Evolutionary conservation across 2,113 vertebrate genomes (phyloP).

Genomic region (Catagonus wagneri): DNA sequence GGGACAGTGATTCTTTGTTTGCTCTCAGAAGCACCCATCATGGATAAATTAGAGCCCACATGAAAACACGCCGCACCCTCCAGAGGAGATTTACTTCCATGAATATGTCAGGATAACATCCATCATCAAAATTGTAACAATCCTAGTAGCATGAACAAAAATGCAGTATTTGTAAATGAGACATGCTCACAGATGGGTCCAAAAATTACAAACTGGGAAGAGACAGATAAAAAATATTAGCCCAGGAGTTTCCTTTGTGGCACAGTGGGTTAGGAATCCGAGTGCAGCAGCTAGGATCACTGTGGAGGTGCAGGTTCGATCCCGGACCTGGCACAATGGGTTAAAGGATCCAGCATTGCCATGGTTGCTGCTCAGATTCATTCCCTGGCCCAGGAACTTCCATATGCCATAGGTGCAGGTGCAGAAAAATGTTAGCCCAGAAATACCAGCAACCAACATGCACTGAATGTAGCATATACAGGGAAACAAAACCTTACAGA

Average conservation of each 20-base stretch:
- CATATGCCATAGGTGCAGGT: too few relatives aligned
- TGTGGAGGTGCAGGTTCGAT: too few relatives aligned
- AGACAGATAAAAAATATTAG: not conserved
- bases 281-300: too few relatives aligned
- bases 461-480: not conserved
- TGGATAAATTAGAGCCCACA: not conserved
- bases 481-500: not conserved
- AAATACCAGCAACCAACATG: not conserved
- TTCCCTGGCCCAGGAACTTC: too few relatives aligned
- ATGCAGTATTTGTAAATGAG: conserved; percentile 20
- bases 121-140: not conserved
- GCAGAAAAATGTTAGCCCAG: not conserved
- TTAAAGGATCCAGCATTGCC: too few relatives aligned
- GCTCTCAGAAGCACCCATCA: not conserved
- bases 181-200: not conserved
- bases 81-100: not conserved
- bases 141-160: not conserved
- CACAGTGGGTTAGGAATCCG: too few relatives aligned
- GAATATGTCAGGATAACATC: not conserved
- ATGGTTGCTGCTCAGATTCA: too few relatives aligned
- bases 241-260: too few relatives aligned
- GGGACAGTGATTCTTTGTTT: not conserved
- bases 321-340: too few relatives aligned
- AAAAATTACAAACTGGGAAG: not conserved
- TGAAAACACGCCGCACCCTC: not conserved